phyloP scores from a whole-genome alignment of 2,888 invertebrate genomes.

The Agrypnus murinus region DNA sequence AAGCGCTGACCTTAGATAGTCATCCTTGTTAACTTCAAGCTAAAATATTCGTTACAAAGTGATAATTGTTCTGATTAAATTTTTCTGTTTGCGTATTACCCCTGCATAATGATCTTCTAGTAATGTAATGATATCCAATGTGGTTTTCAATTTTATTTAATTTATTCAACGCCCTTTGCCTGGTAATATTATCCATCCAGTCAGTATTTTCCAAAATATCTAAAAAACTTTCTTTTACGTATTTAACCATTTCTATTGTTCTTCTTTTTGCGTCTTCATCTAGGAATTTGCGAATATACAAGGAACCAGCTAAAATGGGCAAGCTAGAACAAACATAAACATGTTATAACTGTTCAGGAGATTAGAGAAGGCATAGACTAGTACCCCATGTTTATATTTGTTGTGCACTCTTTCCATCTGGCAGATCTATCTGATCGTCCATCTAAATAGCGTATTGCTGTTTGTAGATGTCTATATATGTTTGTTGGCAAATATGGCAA shows the following conservation, averaged over 20 bases:
- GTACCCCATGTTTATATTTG: too few relatives aligned
- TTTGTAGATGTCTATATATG: slow-evolving; percentile 82
- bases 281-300: slow-evolving; percentile 81
- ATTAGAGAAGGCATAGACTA: background rate
- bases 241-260: slow-evolving; percentile 50
- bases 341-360: too few relatives aligned
- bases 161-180: slow-evolving; percentile 52
- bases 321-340: slow-evolving; percentile 70
- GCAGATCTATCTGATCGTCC: slow-evolving; percentile 86
- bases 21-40: slow-evolving; percentile 68
- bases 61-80: background rate
- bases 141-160: slow-evolving; percentile 52
- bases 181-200: slow-evolving; percentile 58
- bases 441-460: slow-evolving; percentile 83
- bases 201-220: slow-evolving; percentile 51
- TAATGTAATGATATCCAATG: slow-evolving; percentile 57
- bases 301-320: slow-evolving; percentile 77
- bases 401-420: slow-evolving; percentile 88
- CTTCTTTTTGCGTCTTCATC: slow-evolving; percentile 38
- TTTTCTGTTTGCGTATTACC: background rate
- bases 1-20: slow-evolving; percentile 71
- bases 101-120: slow-evolving; percentile 68
- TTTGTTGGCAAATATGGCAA: slow-evolving; percentile 84
- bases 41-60: slow-evolving; percentile 54
- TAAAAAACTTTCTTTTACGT: slow-evolving; percentile 51